phyloP scores from a whole-genome alignment of 1,140 invertebrate species.

The Brachionus plicatilis region DNA sequence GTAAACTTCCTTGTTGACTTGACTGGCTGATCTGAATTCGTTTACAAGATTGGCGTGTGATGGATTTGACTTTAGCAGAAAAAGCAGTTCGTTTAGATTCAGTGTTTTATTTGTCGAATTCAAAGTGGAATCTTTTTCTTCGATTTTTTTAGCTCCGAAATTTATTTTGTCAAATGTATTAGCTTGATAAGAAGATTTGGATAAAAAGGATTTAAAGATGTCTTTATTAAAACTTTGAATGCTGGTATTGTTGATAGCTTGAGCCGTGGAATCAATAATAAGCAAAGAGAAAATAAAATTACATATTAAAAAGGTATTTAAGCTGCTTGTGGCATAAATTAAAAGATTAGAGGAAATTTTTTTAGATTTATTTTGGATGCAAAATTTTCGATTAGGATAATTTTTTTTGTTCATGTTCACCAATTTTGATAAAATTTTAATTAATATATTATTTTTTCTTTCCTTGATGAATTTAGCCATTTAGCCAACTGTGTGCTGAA shows the following conservation, averaged over 20 bases:
- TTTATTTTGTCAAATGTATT: neutral
- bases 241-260: neutral
- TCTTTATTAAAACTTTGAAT: neutral
- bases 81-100: neutral
- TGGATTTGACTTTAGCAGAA: neutral
- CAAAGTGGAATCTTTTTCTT: neutral
- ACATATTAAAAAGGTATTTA: neutral
- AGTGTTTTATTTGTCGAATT: neutral
- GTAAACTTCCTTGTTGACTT: neutral
- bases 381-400: neutral
- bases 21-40: neutral
- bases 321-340: neutral
- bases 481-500: neutral
- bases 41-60: neutral
- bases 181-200: neutral
- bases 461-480: conserved; percentile 4
- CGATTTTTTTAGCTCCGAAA: neutral
- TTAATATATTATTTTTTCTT: neutral
- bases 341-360: neutral
- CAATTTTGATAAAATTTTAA: neutral
- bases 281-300: neutral
- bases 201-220: neutral
- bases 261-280: neutral
- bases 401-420: neutral
- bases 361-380: neutral